phyloP scores from a whole-genome alignment of 2,888 invertebrate genomes.

The Sinohyriopsis cumingii region DNA sequence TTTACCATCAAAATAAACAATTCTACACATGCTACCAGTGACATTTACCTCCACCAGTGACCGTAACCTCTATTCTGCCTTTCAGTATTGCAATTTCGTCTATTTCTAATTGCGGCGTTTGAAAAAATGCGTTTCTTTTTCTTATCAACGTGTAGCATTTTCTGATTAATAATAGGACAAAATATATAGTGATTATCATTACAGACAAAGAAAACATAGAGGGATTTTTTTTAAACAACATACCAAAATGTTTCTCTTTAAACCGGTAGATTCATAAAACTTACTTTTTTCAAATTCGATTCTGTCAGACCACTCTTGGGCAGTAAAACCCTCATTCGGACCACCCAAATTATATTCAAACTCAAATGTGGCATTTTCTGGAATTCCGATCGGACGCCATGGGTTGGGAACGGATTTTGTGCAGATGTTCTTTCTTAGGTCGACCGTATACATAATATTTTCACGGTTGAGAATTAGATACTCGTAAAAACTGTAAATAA shows the following conservation, averaged over 20 bases:
- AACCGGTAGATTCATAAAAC: constrained; percentile 2
- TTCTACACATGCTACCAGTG: too few species aligned
- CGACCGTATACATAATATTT: constrained; percentile 37
- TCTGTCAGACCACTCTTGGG: constrained; percentile 46
- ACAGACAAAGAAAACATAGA: neutral
- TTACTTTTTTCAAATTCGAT: constrained; percentile 30
- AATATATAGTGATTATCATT: too few species aligned
- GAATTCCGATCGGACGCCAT: constrained; percentile 41
- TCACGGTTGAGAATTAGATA: constrained; percentile 37
- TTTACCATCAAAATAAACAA: too few species aligned
- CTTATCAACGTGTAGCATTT: too few species aligned
- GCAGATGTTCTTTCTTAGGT: constrained; percentile 37
- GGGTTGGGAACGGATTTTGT: constrained; percentile 24
- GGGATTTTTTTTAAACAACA: neutral
- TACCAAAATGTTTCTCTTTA: neutral
- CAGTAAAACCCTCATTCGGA: constrained; percentile 37
- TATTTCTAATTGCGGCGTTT: too few species aligned
- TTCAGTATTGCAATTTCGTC: too few species aligned
- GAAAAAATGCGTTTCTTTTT: too few species aligned
- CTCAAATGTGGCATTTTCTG: constrained; percentile 44
- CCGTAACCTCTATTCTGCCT: too few species aligned
- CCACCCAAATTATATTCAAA: constrained; percentile 43
- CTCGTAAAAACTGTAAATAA: constrained; percentile 34
- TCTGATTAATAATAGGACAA: too few species aligned
- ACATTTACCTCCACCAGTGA: too few species aligned